Evolutionary conservation across 1,140 invertebrate species (phyloP).

Genomic region (Agrypnia vestita): DNA sequence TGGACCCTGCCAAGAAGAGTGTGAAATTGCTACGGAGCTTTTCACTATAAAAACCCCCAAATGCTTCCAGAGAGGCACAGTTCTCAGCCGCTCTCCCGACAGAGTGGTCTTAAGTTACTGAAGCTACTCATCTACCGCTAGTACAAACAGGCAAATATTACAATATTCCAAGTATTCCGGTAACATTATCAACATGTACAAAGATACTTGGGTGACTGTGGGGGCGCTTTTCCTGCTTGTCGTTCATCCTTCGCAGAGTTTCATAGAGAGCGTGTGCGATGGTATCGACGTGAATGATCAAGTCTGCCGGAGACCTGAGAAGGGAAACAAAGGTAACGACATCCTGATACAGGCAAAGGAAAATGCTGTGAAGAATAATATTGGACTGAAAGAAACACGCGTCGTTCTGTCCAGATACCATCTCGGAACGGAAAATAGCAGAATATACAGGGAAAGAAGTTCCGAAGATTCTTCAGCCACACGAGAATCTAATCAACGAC

Average conservation of each 20-base stretch:
- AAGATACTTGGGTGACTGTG: constrained; percentile 40
- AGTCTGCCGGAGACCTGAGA: constrained; percentile 50
- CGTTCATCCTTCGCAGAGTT: constrained; percentile 56
- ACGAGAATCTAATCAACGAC: constrained; percentile 30
- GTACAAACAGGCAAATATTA: background rate
- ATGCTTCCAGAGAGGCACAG: constrained; percentile 28
- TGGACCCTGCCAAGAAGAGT: constrained; percentile 44
- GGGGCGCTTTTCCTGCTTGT: constrained; percentile 52
- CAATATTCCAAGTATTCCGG: background rate
- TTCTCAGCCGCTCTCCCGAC: constrained; percentile 30
- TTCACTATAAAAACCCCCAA: constrained; percentile 43
- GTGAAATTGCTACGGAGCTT: constrained; percentile 50
- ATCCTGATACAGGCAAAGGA: constrained; percentile 55
- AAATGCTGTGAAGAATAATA: constrained; percentile 55
- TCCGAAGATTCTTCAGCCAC: constrained; percentile 55
- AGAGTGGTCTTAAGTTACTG: constrained; percentile 26
- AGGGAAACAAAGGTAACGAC: constrained; percentile 46
- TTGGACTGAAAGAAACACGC: constrained; percentile 53
- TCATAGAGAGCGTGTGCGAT: constrained; percentile 55
- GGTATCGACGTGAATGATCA: constrained; percentile 44
- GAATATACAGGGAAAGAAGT: constrained; percentile 59
- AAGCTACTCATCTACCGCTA: background rate
- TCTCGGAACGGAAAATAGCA: constrained; percentile 59
- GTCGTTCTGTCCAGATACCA: constrained; percentile 59
- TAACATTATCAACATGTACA: constrained; percentile 43